Conservation (phyloP, 37 sponge, comb jelly and placozoan genomes). For the Oopsacas minuta region DNA sequence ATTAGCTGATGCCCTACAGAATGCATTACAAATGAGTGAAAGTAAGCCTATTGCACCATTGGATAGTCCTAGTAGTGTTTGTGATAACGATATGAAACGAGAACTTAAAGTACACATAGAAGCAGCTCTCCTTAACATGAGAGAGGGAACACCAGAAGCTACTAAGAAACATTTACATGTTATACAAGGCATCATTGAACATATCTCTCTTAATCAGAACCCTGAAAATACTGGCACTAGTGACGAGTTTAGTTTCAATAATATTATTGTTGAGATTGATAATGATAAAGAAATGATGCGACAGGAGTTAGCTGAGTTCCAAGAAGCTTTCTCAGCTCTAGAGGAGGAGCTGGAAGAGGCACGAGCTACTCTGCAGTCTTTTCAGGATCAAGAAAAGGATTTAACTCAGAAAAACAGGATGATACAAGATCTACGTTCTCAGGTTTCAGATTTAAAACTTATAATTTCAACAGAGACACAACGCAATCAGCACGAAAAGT, state of each 20-base stretch:
- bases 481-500: background rate
- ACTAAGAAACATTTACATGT: background rate
- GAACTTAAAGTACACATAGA: background rate
- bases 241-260: slow-evolving; percentile 1
- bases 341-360: slow-evolving; percentile 7
- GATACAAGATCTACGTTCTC: background rate
- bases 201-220: background rate
- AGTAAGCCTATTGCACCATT: background rate
- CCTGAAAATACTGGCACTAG: background rate
- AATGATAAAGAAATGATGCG: background rate
- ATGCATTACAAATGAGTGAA: background rate
- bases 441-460: background rate
- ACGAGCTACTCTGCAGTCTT: background rate
- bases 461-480: background rate
- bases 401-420: background rate
- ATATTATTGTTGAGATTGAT: slow-evolving; percentile 2
- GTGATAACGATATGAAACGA: background rate
- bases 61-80: background rate
- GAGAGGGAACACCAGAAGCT: background rate
- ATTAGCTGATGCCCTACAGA: background rate
- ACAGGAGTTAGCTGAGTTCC: slow-evolving; percentile 9
- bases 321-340: slow-evolving; percentile 3
- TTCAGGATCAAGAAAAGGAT: background rate
- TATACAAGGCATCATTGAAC: background rate
- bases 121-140: background rate